phyloP scores from a whole-genome alignment of 2,888 invertebrate genomes.

The Aquatica leii region DNA sequence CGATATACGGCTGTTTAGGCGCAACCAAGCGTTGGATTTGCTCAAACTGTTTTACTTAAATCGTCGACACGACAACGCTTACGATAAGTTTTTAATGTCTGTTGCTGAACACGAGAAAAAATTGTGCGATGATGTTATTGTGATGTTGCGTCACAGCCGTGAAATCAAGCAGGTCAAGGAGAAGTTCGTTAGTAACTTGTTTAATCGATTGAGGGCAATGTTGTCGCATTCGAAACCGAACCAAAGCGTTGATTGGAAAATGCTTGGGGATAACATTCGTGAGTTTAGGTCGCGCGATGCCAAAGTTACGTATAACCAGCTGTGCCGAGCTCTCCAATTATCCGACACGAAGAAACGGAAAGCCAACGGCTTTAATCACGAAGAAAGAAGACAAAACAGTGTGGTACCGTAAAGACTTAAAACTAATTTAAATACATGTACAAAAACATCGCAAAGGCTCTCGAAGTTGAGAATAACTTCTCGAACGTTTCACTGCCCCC shows the following conservation, averaged over 20 bases:
- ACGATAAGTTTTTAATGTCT: not conserved
- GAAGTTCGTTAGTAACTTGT: slow-evolving; percentile 66
- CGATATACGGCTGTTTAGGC: slow-evolving; percentile 70
- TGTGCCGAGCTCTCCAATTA: slow-evolving; percentile 60
- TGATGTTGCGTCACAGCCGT: slow-evolving; percentile 58
- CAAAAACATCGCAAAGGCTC: too few relatives aligned
- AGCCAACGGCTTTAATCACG: too few relatives aligned
- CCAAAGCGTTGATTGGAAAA: slow-evolving; percentile 58
- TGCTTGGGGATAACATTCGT: slow-evolving; percentile 55
- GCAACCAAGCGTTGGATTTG: slow-evolving; percentile 73
- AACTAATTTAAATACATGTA: too few relatives aligned
- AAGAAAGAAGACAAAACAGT: too few relatives aligned
- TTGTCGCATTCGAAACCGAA: slow-evolving; percentile 52
- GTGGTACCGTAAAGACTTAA: too few relatives aligned
- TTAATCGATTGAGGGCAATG: slow-evolving; percentile 64
- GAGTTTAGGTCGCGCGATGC: slow-evolving; percentile 59
- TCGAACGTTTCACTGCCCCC: too few relatives aligned
- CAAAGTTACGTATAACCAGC: slow-evolving; percentile 61
- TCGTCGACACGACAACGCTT: slow-evolving; percentile 59
- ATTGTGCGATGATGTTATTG: slow-evolving; percentile 61
- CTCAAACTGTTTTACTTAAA: slow-evolving; percentile 71
- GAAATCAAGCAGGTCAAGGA: slow-evolving; percentile 63
- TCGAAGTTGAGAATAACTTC: too few relatives aligned
- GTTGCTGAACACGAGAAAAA: slow-evolving; percentile 61
- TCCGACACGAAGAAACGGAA: too few relatives aligned